Conservation (phyloP, 1,140 invertebrate species). For the Dreissena polymorpha region DNA sequence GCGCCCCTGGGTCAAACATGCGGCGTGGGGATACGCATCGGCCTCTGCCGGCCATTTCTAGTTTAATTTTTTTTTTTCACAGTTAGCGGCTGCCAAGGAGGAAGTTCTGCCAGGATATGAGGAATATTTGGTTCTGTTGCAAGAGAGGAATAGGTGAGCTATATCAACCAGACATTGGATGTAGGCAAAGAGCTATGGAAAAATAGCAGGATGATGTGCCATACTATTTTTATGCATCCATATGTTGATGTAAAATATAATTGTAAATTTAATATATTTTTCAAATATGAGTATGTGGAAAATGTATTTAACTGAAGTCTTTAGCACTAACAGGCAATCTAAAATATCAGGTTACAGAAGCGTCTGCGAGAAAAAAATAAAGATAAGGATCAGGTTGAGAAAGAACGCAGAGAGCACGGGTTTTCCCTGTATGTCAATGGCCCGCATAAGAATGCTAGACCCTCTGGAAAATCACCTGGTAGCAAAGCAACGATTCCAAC, state of each 20-base stretch:
- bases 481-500: conserved; percentile 34
- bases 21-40: too few relatives aligned
- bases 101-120: conserved; percentile 75
- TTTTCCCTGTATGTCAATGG: conserved; percentile 79
- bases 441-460: conserved; percentile 33
- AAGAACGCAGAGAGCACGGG: conserved; percentile 78
- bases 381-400: conserved; percentile 69
- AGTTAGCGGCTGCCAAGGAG: conserved; percentile 66
- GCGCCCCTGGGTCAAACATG: too few relatives aligned
- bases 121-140: conserved; percentile 74
- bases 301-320: too few relatives aligned
- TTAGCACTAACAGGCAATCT: too few relatives aligned
- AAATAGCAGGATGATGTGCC: not conserved
- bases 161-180: not conserved
- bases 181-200: too few relatives aligned
- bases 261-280: too few relatives aligned
- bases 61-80: too few relatives aligned
- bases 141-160: conserved; percentile 75
- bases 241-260: too few relatives aligned
- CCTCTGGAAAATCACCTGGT: not conserved
- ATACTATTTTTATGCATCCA: too few relatives aligned
- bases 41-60: too few relatives aligned
- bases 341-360: conserved; percentile 53
- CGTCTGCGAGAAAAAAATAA: conserved; percentile 72
- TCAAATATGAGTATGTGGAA: too few relatives aligned